Percentiles rank a stretch among this genome's conserved stretches.
Conservation (phyloP, 2,888 invertebrate genomes). For the Drosophila cracens region DNA sequence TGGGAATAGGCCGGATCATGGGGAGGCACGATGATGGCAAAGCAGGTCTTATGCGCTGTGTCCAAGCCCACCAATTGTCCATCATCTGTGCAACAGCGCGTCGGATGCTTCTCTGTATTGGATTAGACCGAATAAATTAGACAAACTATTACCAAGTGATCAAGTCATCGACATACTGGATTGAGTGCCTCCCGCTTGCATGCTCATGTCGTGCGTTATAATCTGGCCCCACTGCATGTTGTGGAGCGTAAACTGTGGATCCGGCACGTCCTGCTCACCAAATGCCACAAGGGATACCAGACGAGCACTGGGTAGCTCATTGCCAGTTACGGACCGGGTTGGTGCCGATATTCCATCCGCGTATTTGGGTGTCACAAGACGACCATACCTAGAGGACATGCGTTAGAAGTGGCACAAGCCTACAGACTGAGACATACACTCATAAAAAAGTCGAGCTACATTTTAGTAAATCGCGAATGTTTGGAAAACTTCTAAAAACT, state of each 20-base stretch:
- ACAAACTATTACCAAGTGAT: neutral
- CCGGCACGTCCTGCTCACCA: slow-evolving; percentile 89
- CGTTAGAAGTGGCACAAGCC: neutral
- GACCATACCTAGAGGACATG: slow-evolving; percentile 81
- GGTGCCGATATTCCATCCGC: slow-evolving; percentile 87
- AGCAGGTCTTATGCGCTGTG: slow-evolving; percentile 84
- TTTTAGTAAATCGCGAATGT: neutral
- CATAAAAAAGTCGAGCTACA: neutral
- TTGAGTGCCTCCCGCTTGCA: slow-evolving; percentile 87
- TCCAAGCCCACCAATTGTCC: slow-evolving; percentile 86
- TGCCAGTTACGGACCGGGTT: slow-evolving; percentile 88
- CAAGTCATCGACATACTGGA: slow-evolving; percentile 87
- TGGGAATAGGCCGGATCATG: slow-evolving; percentile 87
- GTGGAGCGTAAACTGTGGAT: slow-evolving; percentile 90
- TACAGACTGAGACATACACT: neutral
- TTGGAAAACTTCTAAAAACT: neutral
- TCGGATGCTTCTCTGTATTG: slow-evolving; percentile 86
- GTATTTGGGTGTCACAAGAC: slow-evolving; percentile 85
- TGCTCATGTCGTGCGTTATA: slow-evolving; percentile 87
- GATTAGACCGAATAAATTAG: neutral
- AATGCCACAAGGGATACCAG: slow-evolving; percentile 89
- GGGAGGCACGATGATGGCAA: slow-evolving; percentile 87
- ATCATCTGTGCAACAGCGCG: slow-evolving; percentile 87
- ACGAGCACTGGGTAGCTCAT: slow-evolving; percentile 89
- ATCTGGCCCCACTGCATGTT: slow-evolving; percentile 89